Evolutionary conservation across 2,888 invertebrate species (phyloP).

Genomic region (Stictocephala bisonia): DNA sequence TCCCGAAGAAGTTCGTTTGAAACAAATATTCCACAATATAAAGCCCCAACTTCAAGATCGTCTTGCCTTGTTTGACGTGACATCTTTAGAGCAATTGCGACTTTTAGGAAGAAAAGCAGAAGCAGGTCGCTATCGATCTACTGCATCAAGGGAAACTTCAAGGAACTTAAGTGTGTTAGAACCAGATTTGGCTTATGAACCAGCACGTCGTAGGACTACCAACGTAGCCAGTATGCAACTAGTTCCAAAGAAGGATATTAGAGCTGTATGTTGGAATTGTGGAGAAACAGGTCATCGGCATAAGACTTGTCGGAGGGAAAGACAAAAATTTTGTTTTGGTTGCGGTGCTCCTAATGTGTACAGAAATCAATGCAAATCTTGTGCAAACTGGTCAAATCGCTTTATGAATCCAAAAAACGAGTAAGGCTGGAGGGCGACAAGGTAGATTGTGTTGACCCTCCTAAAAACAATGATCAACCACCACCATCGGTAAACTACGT

Average conservation of each 20-base stretch:
- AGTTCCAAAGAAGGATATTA: background rate
- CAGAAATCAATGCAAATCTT: background rate
- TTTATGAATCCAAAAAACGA: slow-evolving; percentile 20
- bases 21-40: background rate
- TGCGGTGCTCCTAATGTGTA: background rate
- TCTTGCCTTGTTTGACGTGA: background rate
- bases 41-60: background rate
- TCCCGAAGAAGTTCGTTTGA: background rate
- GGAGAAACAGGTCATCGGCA: background rate
- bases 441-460: background rate
- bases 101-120: background rate
- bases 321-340: background rate
- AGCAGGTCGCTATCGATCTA: background rate
- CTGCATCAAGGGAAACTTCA: background rate
- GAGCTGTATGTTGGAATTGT: background rate
- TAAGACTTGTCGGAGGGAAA: background rate
- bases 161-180: background rate
- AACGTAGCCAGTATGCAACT: background rate
- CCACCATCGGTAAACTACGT: background rate
- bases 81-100: background rate
- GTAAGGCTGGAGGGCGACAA: background rate
- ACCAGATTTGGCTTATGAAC: background rate
- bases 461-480: background rate
- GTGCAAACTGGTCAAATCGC: too few relatives aligned
- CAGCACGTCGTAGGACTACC: background rate